Evolutionary conservation across 2,797 vertebrate genomes (phyloP), one percentile per base, ranked within the genome.

Genomic region (Chromis chromis): DNA sequence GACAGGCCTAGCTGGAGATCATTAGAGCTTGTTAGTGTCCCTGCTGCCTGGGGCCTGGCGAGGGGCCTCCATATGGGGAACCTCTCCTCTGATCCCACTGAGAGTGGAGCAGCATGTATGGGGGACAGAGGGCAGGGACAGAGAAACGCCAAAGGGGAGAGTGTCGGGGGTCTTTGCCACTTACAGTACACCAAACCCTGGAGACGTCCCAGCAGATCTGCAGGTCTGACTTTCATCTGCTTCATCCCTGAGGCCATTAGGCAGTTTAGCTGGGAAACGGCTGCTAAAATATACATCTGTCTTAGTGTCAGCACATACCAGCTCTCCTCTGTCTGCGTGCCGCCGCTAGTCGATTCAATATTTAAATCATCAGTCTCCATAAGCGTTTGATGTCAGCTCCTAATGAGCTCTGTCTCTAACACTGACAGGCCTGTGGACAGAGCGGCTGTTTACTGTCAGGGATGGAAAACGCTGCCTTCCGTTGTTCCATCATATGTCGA

Each of bases 221-320:
- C 86, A 87, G 88, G 84, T 88, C 88, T 91, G 82, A 86, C 90
- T 90, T 91, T 90, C 84, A 90, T 91, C 88, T 84, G 72, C 73
- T 63, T 82, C 63, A 62, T 78, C 89, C 90, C 88, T 44, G 54
- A 79, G 80, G 89, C 90, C 90, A 93, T 93, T 92, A 89, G 84
- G 84, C 91, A 92, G 89, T 94, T 94, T 92, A 92, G 82, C 86
- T 27, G 86, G 90, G 91, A 94, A 94, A 92, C 73, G 84, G 83
- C 90, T 93, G 84, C 82, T 94, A 81, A 94, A 94, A 95, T 92
- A 94, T 93, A 92, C 89, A 93, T 94, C 89, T 92, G 88, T 89
- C 89, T 91, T 68, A 65, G 82, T 82, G 88, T 93, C 91, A 90
- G 91, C 90, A 87, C 84, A 80, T 73, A 78, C 61, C 79, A 82